A percentile compares a stretch with the other conserved stretches of the same genome.
Conservation (phyloP, 37 sponge, comb jelly and placozoan species). For the Ianthella basta region DNA sequence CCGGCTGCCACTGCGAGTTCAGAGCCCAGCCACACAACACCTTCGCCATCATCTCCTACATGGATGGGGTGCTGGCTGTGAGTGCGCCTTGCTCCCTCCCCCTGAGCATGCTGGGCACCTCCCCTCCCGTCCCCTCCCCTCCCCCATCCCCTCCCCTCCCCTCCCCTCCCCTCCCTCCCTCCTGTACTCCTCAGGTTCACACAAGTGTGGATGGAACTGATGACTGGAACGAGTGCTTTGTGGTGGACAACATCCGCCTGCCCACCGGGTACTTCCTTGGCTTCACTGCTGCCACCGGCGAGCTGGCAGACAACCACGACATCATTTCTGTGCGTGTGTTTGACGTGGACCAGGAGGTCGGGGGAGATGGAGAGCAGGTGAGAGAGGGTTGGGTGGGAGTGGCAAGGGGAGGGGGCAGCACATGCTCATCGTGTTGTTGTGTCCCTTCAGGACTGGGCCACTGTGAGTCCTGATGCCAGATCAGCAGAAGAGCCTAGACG, state of each 20-base stretch:
- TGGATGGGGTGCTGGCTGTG: conserved; percentile 77
- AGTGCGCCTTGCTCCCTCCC: conserved; percentile 37
- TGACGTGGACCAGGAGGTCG: conserved; percentile 55
- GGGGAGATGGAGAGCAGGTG: not conserved
- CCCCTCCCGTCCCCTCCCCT: not conserved
- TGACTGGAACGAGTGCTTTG: conserved; percentile 85
- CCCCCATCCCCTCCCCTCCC: not conserved
- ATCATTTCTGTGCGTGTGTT: conserved; percentile 74
- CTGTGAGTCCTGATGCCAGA: conserved; percentile 52
- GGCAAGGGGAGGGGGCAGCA: not conserved
- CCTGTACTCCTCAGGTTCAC: not conserved
- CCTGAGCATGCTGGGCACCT: not conserved
- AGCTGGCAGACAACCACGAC: conserved; percentile 96
- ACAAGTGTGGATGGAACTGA: conserved; percentile 58
- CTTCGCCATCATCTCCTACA: conserved; percentile 76
- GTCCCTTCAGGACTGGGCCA: conserved; percentile 66
- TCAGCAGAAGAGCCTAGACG: conserved; percentile 50
- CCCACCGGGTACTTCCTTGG: conserved; percentile 96
- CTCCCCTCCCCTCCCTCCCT: not conserved
- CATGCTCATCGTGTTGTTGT: conserved; percentile 3
- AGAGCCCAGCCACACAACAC: conserved; percentile 74
- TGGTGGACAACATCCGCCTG: conserved; percentile 65
- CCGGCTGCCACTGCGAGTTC: conserved; percentile 87
- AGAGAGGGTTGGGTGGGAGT: not conserved
- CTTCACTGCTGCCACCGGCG: conserved; percentile 90